phyloP scores from a whole-genome alignment of 2,113 vertebrate species.

The Tyto alba region DNA sequence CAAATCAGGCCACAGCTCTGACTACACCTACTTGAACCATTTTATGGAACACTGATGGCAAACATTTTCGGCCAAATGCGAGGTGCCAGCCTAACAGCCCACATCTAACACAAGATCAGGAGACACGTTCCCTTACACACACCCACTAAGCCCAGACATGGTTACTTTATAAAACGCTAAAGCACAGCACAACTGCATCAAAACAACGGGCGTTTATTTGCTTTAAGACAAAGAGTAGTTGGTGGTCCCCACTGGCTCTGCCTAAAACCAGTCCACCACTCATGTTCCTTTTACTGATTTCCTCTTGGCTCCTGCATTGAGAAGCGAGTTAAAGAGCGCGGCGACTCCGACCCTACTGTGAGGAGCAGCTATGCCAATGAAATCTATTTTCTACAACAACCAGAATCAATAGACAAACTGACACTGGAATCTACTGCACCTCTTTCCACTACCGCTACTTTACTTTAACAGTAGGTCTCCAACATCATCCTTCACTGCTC shows the following conservation, averaged over 20 bases:
- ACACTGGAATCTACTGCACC: accelerated
- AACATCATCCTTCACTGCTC: accelerated
- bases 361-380: not conserved
- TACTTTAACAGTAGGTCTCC: not conserved
- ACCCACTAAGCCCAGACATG: not conserved
- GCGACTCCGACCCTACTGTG: accelerated
- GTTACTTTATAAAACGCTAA: not conserved
- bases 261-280: not conserved
- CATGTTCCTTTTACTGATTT: not conserved
- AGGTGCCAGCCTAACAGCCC: not conserved
- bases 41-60: not conserved
- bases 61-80: not conserved
- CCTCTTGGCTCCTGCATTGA: not conserved
- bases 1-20: not conserved
- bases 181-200: not conserved
- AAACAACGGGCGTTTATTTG: not conserved
- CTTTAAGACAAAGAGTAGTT: not conserved
- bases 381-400: not conserved
- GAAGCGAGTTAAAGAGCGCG: accelerated
- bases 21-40: not conserved
- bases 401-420: not conserved
- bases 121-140: accelerated
- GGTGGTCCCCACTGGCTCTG: not conserved
- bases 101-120: not conserved
- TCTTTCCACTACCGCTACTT: not conserved